Evolutionary conservation across 2,113 vertebrate genomes (phyloP).

Genomic region (Rissa tridactyla): DNA sequence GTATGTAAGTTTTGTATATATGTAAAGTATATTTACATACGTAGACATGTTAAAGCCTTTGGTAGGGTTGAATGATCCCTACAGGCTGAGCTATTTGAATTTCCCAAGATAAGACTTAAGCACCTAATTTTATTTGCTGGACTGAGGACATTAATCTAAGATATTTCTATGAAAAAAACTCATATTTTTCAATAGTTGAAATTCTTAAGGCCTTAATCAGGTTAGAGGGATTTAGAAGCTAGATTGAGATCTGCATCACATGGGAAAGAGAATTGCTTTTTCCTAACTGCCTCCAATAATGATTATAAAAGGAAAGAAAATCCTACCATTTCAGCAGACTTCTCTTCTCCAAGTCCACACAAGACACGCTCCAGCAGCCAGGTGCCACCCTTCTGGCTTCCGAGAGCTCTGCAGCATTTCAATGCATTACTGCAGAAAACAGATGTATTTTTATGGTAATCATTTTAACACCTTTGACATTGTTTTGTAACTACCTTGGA

Average conservation of each 20-base stretch:
- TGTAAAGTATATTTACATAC: not conserved
- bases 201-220: constrained; percentile 14
- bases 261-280: not conserved
- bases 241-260: not conserved
- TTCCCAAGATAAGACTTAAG: not conserved
- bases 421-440: constrained; percentile 18
- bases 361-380: not conserved
- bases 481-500: constrained; percentile 44
- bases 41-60: not conserved
- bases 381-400: not conserved
- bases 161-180: not conserved
- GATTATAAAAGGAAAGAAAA: constrained; percentile 12
- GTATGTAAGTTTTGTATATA: not conserved
- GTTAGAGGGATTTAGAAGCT: constrained; percentile 35
- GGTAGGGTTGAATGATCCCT: not conserved
- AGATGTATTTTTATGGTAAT: constrained; percentile 49
- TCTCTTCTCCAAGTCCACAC: not conserved
- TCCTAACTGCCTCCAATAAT: not conserved
- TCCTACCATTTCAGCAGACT: not conserved
- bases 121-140: not conserved
- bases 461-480: constrained; percentile 41
- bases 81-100: not conserved
- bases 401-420: not conserved
- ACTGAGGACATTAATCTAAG: not conserved
- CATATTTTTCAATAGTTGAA: not conserved